Conservation (phyloP, 2,888 invertebrate species). For the Syrphus vitripennis region DNA sequence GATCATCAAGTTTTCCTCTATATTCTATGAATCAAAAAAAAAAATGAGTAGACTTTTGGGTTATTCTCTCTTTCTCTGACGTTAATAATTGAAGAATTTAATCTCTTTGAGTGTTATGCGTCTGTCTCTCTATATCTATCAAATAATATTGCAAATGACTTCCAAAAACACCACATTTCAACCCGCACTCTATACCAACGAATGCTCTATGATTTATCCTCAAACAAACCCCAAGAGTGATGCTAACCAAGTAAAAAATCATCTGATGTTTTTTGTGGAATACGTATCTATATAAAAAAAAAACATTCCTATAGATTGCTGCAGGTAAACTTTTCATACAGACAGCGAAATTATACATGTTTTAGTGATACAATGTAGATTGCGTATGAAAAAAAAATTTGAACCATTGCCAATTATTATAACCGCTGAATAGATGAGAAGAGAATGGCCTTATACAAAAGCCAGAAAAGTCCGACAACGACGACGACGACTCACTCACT, state of each 20-base stretch:
- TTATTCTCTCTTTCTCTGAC: constrained; percentile 12
- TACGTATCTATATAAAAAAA: neutral
- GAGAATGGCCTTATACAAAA: constrained; percentile 2
- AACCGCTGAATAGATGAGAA: constrained; percentile 20
- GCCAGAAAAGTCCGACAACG: constrained; percentile 34
- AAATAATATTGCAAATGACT: constrained; percentile 35
- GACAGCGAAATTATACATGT: neutral
- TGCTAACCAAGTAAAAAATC: constrained; percentile 19
- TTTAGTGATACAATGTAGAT: constrained; percentile 3
- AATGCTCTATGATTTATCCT: neutral
- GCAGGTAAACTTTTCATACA: neutral
- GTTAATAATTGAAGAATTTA: constrained; percentile 61
- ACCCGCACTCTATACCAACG: neutral
- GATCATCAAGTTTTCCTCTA: neutral
- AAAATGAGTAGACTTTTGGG: neutral
- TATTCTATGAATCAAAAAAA: constrained; percentile 2
- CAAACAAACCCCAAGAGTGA: constrained; percentile 16
- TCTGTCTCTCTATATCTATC: constrained; percentile 10
- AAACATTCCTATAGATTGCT: neutral
- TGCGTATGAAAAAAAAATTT: constrained; percentile 44
- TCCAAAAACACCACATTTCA: constrained; percentile 29
- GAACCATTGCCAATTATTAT: constrained; percentile 64
- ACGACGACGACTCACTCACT: constrained; percentile 7
- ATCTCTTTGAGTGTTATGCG: constrained; percentile 52
- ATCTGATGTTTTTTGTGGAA: constrained; percentile 5